Evolutionary conservation across 23 tunicate species (phyloP), one percentile per base, ranked within the genome.

Genomic region (Ciona savignyi): DNA sequence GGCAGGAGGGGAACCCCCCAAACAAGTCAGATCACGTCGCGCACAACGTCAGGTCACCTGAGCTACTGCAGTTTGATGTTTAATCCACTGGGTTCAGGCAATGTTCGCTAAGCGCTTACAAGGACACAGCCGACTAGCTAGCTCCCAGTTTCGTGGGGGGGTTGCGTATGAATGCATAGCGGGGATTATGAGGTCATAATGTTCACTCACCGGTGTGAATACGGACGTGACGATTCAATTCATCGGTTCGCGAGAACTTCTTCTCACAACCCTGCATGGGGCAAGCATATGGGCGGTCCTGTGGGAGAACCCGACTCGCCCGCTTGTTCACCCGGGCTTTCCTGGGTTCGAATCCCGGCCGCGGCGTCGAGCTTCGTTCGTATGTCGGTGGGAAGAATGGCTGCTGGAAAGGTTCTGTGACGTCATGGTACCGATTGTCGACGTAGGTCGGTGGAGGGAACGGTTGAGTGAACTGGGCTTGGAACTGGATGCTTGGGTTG

Each of bases 171-270:
- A n/a, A n/a, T n/a, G n/a, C n/a, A n/a, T n/a, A n/a, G n/a, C n/a
- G n/a, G n/a, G n/a, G n/a, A n/a, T n/a, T n/a, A n/a, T n/a, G n/a
- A n/a, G n/a, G n/a, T n/a, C n/a, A n/a, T n/a, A n/a, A n/a, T n/a
- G n/a, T n/a, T n/a, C n/a, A 51, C 42, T 76, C 71, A 90, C 97
- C 97, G 70, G 97, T 90, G 64, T 90, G 97, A 23, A 90, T 90
- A 70, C 97, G 75, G 11, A 79, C 75, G 67, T 91, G 97, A 22
- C 97, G 76, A 67, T 91, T 80, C 33, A 91, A 67, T 62, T 91
- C 97, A 35, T 91, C 97, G 1, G 97, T 91, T 35, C 97, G 34
- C 0, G 97, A 91, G 65, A 91, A 91, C 48, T 82, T 73, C 63
- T 91, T 91, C 3, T 71, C 97, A 51, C 97, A 91, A 0, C 77